Base-by-base conservation (phyloP, 1,140 invertebrate genomes). In the Atopsyche davidsoni region DNA sequence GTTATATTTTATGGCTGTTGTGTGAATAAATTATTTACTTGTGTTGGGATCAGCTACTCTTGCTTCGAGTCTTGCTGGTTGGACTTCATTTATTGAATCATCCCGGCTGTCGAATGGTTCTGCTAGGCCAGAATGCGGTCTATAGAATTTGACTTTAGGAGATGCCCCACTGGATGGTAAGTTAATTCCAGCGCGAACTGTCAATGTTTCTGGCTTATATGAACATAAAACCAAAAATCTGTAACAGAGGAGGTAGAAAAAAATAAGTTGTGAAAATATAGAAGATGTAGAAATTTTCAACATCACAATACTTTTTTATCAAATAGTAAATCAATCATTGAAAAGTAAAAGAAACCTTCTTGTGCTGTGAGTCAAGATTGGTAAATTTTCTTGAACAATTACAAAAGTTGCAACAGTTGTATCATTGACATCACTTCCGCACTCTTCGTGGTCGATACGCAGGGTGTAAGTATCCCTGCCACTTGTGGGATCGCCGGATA, bases 311-410 rank as follows among this genome's bases (percentile, higher is more conserved):
- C 28, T 9, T n/a, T n/a, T n/a, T n/a, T 13, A 7, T 38, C 16
- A 38, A 38, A 38, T 38, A 9, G 17, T 38, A n/a, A 7, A 28
- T 28, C 6, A 7, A 7, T 7, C n/a, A 7, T 28, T 28, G 25
- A 28, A 7, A 28, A 25, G 28, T 22, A 51, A 52, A 64, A 61
- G n/a, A n/a, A n/a, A 79, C 70, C 83, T 75, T 48, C 85, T 68
- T 1, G 86, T 87, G 61, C 85, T 87, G 60, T 89, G 86, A 0
- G 86, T 89, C 7, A 88, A 75, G 52, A 89, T 87, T 1, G 84
- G 83, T 23, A 85, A 65, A 64, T 87, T 87, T 63, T 89, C 86
- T 60, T 89, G 85, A 3, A 89, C 86, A 3, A 87, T 77, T 14
- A 89, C 83, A 60, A 85, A 87, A 1, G 85, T 87, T 34, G 79